Evolutionary conservation across 2,888 invertebrate genomes (phyloP), one percentile per base, ranked within the genome.

Genomic region (Pterostichus madidus): DNA sequence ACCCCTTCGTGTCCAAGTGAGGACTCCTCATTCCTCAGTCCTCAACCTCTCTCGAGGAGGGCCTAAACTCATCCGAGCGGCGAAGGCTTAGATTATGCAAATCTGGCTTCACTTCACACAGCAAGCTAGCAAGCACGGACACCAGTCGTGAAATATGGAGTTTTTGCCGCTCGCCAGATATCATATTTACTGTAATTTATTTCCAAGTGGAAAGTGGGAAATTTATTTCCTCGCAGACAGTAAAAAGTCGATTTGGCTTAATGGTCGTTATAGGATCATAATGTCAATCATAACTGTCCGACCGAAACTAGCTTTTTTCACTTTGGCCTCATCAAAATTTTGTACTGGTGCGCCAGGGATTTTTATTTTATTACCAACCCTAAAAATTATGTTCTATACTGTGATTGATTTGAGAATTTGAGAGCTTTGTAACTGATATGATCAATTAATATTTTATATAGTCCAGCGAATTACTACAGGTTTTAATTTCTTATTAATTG

Each of bases 201-300:
- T 59, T 59, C 59, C 13, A 53, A 59, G n/a, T 49, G 13, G 49
- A 49, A 59, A 11, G 59, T 49, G 49, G 49, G 0, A 11, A 15
- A 59, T 59, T 31, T 59, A 59, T 59, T 59, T 49, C 39, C 39
- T 39, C 39, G 53, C 17, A 53, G n/a, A 53, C 15, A 53, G 17
- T 39, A 53, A 53, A 15, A 53, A 53, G 17, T 53, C 7, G 17
- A 53, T 53, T 53, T n/a, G n/a, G 13, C 15, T 17, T 17, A 53
- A 53, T 53, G 15, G 15, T 53, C 53, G 53, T 53, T 53, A 53
- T 13, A 15, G 17, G 53, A 17, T 53, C 53, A 53, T 53, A 53
- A 53, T 53, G 53, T 53, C 53, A 53, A 53, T 53, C 53, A 53
- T 53, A 53, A 53, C 53, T 39, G 39, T 39, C 39, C 39, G 8